Evolutionary conservation across 1,140 invertebrate genomes (phyloP).

Genomic region (Macrobrachium nipponense): DNA sequence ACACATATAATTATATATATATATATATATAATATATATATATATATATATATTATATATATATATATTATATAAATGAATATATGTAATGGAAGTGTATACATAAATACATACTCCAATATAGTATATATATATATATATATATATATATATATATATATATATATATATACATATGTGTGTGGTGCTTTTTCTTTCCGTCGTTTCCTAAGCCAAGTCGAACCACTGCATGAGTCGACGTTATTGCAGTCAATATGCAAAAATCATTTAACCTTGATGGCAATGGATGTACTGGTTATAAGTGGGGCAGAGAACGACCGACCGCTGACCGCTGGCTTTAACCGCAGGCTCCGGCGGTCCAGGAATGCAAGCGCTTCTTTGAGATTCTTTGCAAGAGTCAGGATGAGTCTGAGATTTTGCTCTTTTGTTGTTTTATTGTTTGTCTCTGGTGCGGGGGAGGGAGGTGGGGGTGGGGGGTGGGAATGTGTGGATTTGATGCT

Average conservation of each 20-base stretch:
- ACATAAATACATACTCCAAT: neutral
- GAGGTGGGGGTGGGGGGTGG: too few relatives aligned
- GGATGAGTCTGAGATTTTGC: neutral
- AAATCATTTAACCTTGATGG: neutral
- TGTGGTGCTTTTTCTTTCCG: neutral
- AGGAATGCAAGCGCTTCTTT: neutral
- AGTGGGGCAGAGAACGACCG: too few relatives aligned
- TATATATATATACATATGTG: neutral
- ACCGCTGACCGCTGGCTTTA: too few relatives aligned
- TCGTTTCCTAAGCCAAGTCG: neutral
- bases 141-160: neutral
- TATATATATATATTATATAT: too few relatives aligned
- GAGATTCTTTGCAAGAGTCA: neutral
- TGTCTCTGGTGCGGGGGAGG: too few relatives aligned
- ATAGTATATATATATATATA: neutral
- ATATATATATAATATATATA: too few relatives aligned
- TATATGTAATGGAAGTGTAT: too few relatives aligned
- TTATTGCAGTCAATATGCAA: neutral
- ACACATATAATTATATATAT: too few relatives aligned
- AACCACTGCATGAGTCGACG: neutral
- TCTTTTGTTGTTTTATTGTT: neutral
- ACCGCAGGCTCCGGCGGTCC: too few relatives aligned
- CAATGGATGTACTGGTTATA: too few relatives aligned
- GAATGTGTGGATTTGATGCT: too few relatives aligned
- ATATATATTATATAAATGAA: too few relatives aligned